Evolutionary conservation across 2,113 vertebrate genomes (phyloP), one percentile per base, ranked within the genome.

Genomic region (Petromus typicus): DNA sequence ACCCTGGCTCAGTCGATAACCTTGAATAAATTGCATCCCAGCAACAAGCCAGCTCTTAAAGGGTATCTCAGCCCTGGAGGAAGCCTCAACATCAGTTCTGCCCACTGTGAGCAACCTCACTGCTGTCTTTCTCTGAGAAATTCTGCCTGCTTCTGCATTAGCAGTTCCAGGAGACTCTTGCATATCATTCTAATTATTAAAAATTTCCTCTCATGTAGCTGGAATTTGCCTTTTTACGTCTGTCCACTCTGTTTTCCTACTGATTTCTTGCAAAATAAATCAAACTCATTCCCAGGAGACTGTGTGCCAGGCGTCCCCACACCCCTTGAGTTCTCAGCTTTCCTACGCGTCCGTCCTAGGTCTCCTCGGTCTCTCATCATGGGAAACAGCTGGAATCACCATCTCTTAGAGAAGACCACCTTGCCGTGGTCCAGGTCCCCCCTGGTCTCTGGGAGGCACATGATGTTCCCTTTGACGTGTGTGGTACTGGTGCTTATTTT

Each of bases 401-500:
- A 7, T 69, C 45, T 66, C 23, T 45, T 5, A 8, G 2, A 34
- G 63, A 80, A 59, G 64, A 9, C 10, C 17, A 23, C 0, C 4
- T 0, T 8, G 12, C 17, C 45, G 1, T 2, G 2, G 18, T 16
- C 1, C 1, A 20, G 25, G 57, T 8, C 22, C 3, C 8, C 0
- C 1, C 0, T 5, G 10, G 30, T 16, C 78, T 59, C 37, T n/a
- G 37, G 10, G 32, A 37, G 17, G 75, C 27, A 57, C 14, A 7
- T 40, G 5, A 27, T 59, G 7, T 16, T 32, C 45, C 43, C 64
- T 63, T 8, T 40, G 43, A 20, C 2, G 5, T 18, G 48, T 22
- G 12, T 1, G 23, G 14, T 23, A 25, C 22, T 23, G 51, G 1
- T n/a, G 17, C 2, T 22, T 76, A 2, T 9, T 78, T 43, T 32